These are phyloP conservation scores for Eulemur coronatus DNA, from an alignment of 2,797 vertebrate genomes.

Conservation along the genomic window DNA sequence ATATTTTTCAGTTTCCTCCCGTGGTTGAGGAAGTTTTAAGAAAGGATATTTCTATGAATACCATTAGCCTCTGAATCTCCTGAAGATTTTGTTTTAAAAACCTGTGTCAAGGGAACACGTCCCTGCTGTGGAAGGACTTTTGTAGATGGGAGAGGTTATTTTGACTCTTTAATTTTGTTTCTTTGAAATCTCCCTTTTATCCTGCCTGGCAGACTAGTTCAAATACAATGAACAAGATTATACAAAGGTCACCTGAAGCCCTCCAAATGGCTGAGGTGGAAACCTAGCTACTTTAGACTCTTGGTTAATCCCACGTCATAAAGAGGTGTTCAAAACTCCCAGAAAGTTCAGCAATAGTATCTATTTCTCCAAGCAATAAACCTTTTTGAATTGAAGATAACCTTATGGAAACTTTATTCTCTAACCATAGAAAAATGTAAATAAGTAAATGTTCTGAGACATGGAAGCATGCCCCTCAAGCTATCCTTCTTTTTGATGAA, in stretches of 20 bases:
- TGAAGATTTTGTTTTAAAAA: constrained; percentile 6
- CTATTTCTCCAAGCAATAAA: neutral
- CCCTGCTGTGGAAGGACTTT: neutral
- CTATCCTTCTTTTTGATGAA: neutral
- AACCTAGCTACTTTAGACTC: neutral
- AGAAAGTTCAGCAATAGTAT: neutral
- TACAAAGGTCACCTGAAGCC: neutral
- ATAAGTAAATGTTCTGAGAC: neutral
- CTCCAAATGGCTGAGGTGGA: neutral
- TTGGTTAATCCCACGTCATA: neutral
- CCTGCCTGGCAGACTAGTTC: neutral
- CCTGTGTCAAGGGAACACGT: neutral
- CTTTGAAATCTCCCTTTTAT: neutral
- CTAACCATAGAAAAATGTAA: neutral
- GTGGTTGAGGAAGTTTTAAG: neutral
- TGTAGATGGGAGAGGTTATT: neutral
- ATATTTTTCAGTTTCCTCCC: neutral
- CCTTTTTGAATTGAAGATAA: neutral
- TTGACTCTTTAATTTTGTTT: neutral
- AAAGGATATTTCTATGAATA: neutral
- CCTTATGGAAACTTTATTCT: neutral
- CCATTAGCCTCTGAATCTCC: neutral
- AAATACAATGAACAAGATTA: constrained; percentile 8
- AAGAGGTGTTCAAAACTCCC: neutral
- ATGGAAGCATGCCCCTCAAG: neutral